These are phyloP conservation scores for Harpalus rufipes DNA, from an alignment of 2,888 invertebrate species.

Conservation along the genomic window DNA sequence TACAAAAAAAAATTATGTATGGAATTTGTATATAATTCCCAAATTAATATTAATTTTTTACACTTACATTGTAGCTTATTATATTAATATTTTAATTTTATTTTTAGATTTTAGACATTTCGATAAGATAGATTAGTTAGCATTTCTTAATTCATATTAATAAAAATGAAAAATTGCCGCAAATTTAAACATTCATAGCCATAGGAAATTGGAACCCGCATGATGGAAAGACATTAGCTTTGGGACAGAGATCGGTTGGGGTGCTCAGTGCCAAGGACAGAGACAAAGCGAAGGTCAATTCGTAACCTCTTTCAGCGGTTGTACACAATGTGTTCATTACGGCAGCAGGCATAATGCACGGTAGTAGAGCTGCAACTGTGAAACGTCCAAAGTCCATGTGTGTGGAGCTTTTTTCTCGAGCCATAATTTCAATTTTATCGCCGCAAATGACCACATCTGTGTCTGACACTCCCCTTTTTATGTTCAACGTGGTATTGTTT, in stretches of 20 bases:
- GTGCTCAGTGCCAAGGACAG: not conserved
- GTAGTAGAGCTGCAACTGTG: conserved; percentile 24
- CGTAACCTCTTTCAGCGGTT: conserved; percentile 57
- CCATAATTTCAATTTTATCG: conserved; percentile 72
- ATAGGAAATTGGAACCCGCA: too few species aligned
- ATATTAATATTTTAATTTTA: too few species aligned
- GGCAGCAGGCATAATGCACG: conserved; percentile 27
- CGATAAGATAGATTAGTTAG: too few species aligned
- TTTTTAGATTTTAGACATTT: too few species aligned
- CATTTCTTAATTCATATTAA: too few species aligned
- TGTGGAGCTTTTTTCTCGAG: conserved; percentile 69
- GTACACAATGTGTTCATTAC: conserved; percentile 62
- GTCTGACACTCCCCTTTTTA: conserved; percentile 68
- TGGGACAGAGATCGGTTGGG: conserved; percentile 18
- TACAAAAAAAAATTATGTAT: too few species aligned
- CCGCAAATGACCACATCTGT: conserved; percentile 70
- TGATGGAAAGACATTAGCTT: too few species aligned
- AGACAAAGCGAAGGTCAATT: conserved; percentile 48
- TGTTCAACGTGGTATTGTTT: conserved; percentile 69
- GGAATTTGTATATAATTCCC: too few species aligned
- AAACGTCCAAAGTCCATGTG: not conserved
- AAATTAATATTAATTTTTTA: too few species aligned
- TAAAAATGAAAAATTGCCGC: too few species aligned
- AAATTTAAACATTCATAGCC: too few species aligned
- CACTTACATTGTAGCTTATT: too few species aligned